Evolutionary conservation across 37 sponge, comb jelly and placozoan species (phyloP).

Genomic region (Aplysina aerophoba): DNA sequence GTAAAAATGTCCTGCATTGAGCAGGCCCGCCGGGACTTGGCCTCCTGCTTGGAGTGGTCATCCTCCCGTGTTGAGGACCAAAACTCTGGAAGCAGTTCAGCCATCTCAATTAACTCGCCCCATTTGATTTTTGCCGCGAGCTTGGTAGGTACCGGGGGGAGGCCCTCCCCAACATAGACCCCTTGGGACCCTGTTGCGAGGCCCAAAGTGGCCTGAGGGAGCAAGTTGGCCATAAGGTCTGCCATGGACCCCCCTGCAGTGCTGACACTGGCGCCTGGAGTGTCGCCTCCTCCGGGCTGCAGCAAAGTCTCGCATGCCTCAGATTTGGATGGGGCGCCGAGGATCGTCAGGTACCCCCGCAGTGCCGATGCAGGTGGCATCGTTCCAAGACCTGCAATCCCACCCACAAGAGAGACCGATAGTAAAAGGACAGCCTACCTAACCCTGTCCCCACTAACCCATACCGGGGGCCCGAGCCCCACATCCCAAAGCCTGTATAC

Average conservation of each 20-base stretch:
- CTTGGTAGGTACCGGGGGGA: not conserved
- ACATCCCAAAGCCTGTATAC: too few relatives aligned
- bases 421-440: too few relatives aligned
- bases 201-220: not conserved
- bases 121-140: not conserved
- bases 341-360: not conserved
- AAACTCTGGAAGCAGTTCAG: not conserved
- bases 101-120: not conserved
- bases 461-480: too few relatives aligned
- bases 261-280: not conserved
- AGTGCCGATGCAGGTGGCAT: too few relatives aligned
- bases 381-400: too few relatives aligned
- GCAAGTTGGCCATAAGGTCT: not conserved
- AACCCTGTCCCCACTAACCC: too few relatives aligned
- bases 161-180: not conserved
- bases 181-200: not conserved
- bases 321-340: too few relatives aligned
- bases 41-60: not conserved
- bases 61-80: not conserved
- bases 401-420: too few relatives aligned
- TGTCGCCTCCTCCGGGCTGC: not conserved
- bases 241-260: not conserved
- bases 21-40: too few relatives aligned
- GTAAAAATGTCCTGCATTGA: constrained; percentile 50
- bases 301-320: too few relatives aligned